Conservation (phyloP, 1,140 invertebrate genomes). For the Pseudomyrmex flavicornis region DNA sequence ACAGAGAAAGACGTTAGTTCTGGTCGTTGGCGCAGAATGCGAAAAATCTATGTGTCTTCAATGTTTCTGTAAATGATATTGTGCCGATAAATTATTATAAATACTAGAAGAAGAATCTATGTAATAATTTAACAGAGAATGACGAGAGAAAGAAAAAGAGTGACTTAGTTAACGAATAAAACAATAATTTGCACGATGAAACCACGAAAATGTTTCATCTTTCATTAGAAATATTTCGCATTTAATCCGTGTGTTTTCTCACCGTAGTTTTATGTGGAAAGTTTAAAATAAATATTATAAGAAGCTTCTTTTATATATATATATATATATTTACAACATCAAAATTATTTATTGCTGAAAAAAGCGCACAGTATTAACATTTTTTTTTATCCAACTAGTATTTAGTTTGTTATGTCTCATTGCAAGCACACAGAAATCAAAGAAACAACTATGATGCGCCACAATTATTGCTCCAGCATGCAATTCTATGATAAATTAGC, state of each 20-base stretch:
- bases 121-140: constrained; percentile 25
- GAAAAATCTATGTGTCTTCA: constrained; percentile 19
- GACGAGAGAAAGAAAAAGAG: too few species aligned
- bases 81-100: neutral
- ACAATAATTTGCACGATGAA: too few species aligned
- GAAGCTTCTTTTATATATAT: too few species aligned
- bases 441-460: constrained; percentile 19
- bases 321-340: neutral
- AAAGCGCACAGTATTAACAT: constrained; percentile 16
- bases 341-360: constrained; percentile 36
- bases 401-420: neutral
- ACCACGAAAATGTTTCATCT: neutral
- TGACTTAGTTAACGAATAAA: neutral
- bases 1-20: neutral
- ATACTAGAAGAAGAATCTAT: constrained; percentile 1
- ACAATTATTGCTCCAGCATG: constrained; percentile 37
- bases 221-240: neutral
- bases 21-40: neutral
- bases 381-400: neutral
- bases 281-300: neutral
- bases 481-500: constrained; percentile 20
- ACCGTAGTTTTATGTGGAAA: neutral
- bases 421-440: constrained; percentile 36
- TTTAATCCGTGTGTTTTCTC: neutral
- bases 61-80: neutral